Base-by-base conservation (phyloP, 2,113 vertebrate genomes). In the crab-eating macaque (Macaca fascicularis) region DNA sequence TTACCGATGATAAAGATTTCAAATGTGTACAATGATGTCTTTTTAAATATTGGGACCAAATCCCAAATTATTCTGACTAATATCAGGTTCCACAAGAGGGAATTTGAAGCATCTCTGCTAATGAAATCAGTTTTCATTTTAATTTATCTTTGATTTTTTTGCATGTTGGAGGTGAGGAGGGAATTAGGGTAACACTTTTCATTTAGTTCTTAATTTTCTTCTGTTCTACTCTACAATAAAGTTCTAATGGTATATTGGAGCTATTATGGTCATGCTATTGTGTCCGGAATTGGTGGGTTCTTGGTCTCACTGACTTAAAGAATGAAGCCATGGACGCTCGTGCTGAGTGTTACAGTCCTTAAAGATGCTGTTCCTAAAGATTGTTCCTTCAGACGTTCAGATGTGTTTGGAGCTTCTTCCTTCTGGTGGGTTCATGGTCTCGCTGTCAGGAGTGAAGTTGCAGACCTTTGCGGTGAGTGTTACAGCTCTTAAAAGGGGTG, bases 121-220 rank as follows among this genome's bases (percentile, higher is more conserved):
- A 90, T 90, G 20, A 80, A 74, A 74, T 72, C 50, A 61, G 27
- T 82, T 95, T 93, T 93, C 48, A 57, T 95, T 89, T 82, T 89
- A 88, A 43, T 81, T 90, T 59, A 48, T 79, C 40, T 79, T 89
- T 67, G 23, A 69, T 75, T 89, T 93, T 93, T 38, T 83, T 93
- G 27, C 19, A 38, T 75, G 22, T 50, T 92, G 3, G 13, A 69
- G 6, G 32, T 57, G 3, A 32, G 43, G 50, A 82, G 22, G 67
- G 14, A 82, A 38, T 67, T 17, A 88, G n/a, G 35, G 8, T 59
- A 61, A 50, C 35, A 40, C 17, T 85, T 82, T 43, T 57, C 35
- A 48, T 86, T 67, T 82, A 35, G 38, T 81, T 81, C 10, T 32
- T 74, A 43, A 72, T 86, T 48, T 91, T 90, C 35, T 81, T 87